Evolutionary conservation across 2,113 vertebrate species (phyloP), one percentile per base, ranked within the genome.

Genomic region (Apus apus): DNA sequence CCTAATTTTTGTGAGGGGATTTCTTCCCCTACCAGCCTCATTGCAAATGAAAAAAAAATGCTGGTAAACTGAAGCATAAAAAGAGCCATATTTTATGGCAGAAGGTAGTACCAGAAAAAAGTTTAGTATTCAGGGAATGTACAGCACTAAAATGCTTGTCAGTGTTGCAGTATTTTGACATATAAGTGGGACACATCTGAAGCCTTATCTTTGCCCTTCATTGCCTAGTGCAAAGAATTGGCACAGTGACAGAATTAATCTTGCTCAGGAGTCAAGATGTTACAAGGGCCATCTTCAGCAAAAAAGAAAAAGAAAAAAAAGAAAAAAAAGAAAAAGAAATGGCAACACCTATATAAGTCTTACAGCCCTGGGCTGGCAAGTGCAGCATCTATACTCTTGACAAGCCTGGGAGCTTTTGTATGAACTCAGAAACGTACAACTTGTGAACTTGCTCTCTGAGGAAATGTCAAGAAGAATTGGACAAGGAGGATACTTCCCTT

Each of bases 121-220:
- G 71, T 79, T 95, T 92, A 93, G 79, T 84, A 95, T 97, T 92
- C 96, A 92, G 84, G 51, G 62, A 85, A 75, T 14, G 72, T 81
- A 58, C 7, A 1, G 57, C 78, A 72, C 90, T 95, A 65, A 96
- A 94, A 78, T 87, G 85, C 85, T 97, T 95, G 90, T 89, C 93
- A 96, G 9, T 65, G 85, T 81, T 88, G 92, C 93, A 79, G 68
- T 90, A 88, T 94, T 96, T 96, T 96, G 93, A 93, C 93, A 68
- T 65, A 48, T 71, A 93, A 96, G 68, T 88, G 92, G 94, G 82
- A 88, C 81, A 89, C 5, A 43, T 93, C 92, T 95, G 93, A 97
- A 96, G 92, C 65, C 91, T 94, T 90, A 89, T 91, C 86, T 94
- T 85, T 95, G 93, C 82, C 85, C 76, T 89, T 77, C 80, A 53